Percentiles rank a stretch among this genome's conserved stretches.
Evolutionary conservation across 64 coral and sea anemone species (phyloP).

Genomic region (Actinia tenebrosa): DNA sequence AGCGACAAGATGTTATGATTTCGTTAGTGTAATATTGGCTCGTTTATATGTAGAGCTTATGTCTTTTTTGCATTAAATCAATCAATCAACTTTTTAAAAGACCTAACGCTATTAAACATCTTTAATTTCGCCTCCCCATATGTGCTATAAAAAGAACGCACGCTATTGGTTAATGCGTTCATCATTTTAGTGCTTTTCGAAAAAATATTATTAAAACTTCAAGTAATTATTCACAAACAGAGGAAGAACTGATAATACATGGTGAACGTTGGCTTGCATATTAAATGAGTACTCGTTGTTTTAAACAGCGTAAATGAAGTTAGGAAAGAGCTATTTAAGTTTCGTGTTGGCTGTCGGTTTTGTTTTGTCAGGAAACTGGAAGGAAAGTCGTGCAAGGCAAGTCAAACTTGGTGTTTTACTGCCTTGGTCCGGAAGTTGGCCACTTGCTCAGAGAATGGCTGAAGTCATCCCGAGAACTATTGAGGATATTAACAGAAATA

Average conservation of each 20-base stretch:
- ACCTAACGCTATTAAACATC: not conserved
- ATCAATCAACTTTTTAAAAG: not conserved
- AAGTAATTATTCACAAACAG: too few species aligned
- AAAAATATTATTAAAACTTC: not conserved
- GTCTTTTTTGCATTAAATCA: not conserved
- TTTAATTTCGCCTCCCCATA: not conserved
- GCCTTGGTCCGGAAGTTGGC: conserved; percentile 1
- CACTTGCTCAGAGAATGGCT: not conserved
- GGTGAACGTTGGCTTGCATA: too few species aligned
- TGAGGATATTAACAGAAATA: not conserved
- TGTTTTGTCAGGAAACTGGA: not conserved
- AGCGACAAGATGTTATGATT: too few species aligned
- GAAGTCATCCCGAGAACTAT: not conserved
- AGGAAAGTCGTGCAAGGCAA: not conserved
- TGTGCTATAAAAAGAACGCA: not conserved
- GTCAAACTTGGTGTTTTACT: conserved; percentile 7
- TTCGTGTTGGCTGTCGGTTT: not conserved
- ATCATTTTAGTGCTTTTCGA: not conserved
- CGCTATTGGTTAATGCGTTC: not conserved
- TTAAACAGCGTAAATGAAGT: not conserved
- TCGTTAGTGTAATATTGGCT: too few species aligned
- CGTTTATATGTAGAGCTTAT: too few species aligned
- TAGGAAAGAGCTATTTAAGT: not conserved
- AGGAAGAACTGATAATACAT: too few species aligned
- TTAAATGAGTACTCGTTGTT: too few species aligned